Conservation (phyloP, 2,888 invertebrate species). For the Pseudococcus longispinus region DNA sequence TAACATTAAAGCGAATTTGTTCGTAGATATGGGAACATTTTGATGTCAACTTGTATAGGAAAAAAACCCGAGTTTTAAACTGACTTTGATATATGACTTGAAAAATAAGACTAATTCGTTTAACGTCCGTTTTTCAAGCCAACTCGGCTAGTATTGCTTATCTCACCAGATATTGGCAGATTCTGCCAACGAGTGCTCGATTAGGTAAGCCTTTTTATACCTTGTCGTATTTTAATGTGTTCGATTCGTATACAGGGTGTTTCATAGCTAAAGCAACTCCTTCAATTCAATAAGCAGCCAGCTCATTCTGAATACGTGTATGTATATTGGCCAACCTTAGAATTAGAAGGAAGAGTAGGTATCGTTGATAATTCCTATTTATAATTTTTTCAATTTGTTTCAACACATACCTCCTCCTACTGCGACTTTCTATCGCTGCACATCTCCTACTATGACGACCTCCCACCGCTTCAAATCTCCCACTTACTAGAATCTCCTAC, state of each 20-base stretch:
- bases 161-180: not conserved
- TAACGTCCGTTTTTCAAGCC: not conserved
- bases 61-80: not conserved
- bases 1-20: not conserved
- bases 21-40: not conserved
- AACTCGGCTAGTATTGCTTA: not conserved
- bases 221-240: not conserved
- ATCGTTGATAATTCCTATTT: too few relatives aligned
- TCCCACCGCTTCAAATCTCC: too few relatives aligned
- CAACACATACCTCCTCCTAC: too few relatives aligned
- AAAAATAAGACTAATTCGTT: slow-evolving; percentile 16
- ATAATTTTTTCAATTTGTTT: too few relatives aligned
- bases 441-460: too few relatives aligned
- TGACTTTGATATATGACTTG: slow-evolving; percentile 4
- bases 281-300: too few relatives aligned
- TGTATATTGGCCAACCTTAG: too few relatives aligned
- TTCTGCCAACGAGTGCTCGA: not conserved
- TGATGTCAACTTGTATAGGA: not conserved
- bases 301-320: too few relatives aligned
- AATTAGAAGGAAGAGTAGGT: too few relatives aligned
- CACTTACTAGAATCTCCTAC: too few relatives aligned
- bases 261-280: too few relatives aligned
- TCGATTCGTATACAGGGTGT: not conserved
- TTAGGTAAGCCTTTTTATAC: not conserved
- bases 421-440: too few relatives aligned